These are phyloP conservation scores for Agonopterix heracliana DNA, from an alignment of 2,888 invertebrate genomes.

Conservation along the genomic window DNA sequence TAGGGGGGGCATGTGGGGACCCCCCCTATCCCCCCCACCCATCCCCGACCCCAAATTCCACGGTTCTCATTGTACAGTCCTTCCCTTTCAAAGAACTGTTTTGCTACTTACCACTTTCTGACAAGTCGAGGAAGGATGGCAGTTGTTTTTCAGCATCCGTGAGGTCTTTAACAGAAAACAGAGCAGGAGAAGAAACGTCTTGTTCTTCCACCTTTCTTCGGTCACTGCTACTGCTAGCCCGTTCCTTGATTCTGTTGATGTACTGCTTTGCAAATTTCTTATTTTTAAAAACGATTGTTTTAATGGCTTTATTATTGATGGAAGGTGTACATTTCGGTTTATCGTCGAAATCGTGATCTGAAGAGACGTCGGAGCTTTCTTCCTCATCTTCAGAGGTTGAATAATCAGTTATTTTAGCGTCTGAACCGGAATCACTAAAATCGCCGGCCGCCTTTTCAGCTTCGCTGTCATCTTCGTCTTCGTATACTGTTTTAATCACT, in stretches of 20 bases:
- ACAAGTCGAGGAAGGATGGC: conserved; percentile 61
- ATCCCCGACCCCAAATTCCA: no score
- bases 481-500: conserved; percentile 58
- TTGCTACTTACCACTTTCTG: conserved; percentile 63
- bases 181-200: conserved; percentile 21
- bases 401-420: conserved; percentile 56
- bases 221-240: conserved; percentile 38
- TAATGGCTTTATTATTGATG: conserved; percentile 20
- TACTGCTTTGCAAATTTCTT: conserved; percentile 43
- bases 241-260: conserved; percentile 40
- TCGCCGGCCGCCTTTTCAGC: conserved; percentile 42
- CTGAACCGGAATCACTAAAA: conserved; percentile 71
- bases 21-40: no score
- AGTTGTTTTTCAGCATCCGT: conserved; percentile 63
- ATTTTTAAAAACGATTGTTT: conserved; percentile 24
- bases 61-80: no score
- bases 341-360: conserved; percentile 43
- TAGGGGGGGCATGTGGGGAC: no score
- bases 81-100: neutral
- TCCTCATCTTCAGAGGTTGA: conserved; percentile 48
- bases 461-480: conserved; percentile 57
- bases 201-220: conserved; percentile 25
- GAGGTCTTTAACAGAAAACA: conserved; percentile 58
- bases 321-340: conserved; percentile 21
- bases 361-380: conserved; percentile 40